These are phyloP conservation scores for Perizoma affinitatum DNA, from an alignment of 2,888 invertebrate species.

Conservation along the genomic window DNA sequence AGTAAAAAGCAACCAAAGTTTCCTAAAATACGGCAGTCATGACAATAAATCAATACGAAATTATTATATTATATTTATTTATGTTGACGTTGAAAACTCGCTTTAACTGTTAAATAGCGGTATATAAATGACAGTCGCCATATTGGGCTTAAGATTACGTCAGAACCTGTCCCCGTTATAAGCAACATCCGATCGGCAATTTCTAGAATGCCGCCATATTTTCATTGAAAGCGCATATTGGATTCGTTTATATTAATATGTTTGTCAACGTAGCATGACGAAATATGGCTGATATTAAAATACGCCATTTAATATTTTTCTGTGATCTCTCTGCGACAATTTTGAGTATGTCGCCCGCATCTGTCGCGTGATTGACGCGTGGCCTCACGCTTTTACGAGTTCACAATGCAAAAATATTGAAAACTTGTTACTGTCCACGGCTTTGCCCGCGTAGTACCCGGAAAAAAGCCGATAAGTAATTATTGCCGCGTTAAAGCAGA, in stretches of 20 bases:
- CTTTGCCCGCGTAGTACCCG: too few species aligned
- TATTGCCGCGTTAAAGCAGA: too few species aligned
- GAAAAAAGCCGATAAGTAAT: slow-evolving; percentile 5
- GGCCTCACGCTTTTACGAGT: slow-evolving; percentile 42
- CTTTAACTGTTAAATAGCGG: too few species aligned
- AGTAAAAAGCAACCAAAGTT: not conserved
- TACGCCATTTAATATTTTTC: slow-evolving; percentile 58
- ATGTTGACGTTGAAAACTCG: too few species aligned
- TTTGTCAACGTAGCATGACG: slow-evolving; percentile 30
- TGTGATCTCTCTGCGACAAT: slow-evolving; percentile 66
- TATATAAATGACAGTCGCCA: too few species aligned
- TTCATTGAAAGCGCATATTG: slow-evolving; percentile 13
- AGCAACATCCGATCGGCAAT: slow-evolving; percentile 2
- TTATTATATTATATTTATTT: too few species aligned
- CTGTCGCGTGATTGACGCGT: slow-evolving; percentile 69
- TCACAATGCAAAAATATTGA: slow-evolving; percentile 51
- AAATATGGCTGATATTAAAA: slow-evolving; percentile 52
- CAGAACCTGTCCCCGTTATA: not conserved
- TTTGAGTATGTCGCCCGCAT: slow-evolving; percentile 68
- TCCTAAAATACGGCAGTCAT: too few species aligned
- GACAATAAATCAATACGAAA: too few species aligned
- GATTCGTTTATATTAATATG: slow-evolving; percentile 31
- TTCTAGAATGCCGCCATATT: slow-evolving; percentile 8
- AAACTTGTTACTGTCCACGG: slow-evolving; percentile 35
- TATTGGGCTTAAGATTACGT: too few species aligned